These are phyloP conservation scores for Centruroides sculpturatus DNA, from an alignment of 1,140 invertebrate genomes.

Conservation along the genomic window DNA sequence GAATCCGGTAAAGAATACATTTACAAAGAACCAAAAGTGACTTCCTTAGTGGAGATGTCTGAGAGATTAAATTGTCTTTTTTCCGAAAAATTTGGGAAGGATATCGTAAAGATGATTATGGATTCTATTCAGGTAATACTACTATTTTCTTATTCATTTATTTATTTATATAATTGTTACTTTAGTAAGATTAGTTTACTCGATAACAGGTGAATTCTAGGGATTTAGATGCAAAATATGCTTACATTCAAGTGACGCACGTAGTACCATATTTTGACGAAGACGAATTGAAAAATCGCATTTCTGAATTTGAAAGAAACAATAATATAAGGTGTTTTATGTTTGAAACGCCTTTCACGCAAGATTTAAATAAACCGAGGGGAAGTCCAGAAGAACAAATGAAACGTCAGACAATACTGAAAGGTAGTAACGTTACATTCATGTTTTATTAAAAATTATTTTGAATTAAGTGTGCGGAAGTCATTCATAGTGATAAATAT, in stretches of 20 bases:
- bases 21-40: slow-evolving; percentile 91
- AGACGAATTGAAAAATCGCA: slow-evolving; percentile 37
- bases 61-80: slow-evolving; percentile 53
- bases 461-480: too few species aligned
- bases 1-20: slow-evolving; percentile 82
- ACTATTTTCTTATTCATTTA: neutral
- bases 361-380: slow-evolving; percentile 50
- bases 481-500: too few species aligned
- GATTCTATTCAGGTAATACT: slow-evolving; percentile 47
- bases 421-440: slow-evolving; percentile 35
- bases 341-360: slow-evolving; percentile 85
- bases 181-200: slow-evolving; percentile 8
- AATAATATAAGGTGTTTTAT: slow-evolving; percentile 76
- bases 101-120: slow-evolving; percentile 78
- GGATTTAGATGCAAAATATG: slow-evolving; percentile 63
- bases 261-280: slow-evolving; percentile 56
- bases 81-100: slow-evolving; percentile 67
- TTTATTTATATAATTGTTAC: neutral
- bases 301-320: slow-evolving; percentile 69
- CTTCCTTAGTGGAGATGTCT: slow-evolving; percentile 81
- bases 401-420: slow-evolving; percentile 70
- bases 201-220: slow-evolving; percentile 49
- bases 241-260: slow-evolving; percentile 83
- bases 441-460: too few species aligned
- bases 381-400: slow-evolving; percentile 74